Evolutionary conservation across 2,113 vertebrate genomes (phyloP).

Genomic region (Melierax canorus): DNA sequence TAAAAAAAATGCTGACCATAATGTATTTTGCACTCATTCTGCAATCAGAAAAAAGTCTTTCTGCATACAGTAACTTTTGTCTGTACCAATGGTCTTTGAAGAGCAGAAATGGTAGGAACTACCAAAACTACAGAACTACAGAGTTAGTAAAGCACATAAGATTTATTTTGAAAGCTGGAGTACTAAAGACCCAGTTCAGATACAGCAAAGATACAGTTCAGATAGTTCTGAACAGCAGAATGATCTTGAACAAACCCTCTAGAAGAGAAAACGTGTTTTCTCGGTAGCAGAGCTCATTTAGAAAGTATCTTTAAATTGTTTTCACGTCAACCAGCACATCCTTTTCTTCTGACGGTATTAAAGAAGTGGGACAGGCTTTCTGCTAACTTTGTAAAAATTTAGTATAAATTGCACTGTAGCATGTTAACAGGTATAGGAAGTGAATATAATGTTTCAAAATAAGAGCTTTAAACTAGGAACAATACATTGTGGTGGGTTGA

Average conservation of each 20-base stretch:
- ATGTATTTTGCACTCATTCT: neutral
- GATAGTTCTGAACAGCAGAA: neutral
- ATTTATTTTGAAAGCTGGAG: neutral
- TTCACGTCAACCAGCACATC: neutral
- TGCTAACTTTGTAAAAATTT: neutral
- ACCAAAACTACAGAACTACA: neutral
- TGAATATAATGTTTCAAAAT: neutral
- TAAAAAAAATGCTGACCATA: neutral
- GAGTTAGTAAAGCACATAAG: neutral
- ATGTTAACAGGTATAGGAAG: neutral
- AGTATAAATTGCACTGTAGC: neutral
- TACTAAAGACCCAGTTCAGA: neutral
- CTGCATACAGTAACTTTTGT: neutral
- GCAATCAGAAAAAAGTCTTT: neutral
- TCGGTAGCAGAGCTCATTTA: neutral
- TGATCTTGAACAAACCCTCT: neutral
- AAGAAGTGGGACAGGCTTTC: neutral
- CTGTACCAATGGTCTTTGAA: neutral
- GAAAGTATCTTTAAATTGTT: neutral
- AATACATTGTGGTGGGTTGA: neutral
- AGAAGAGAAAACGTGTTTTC: neutral
- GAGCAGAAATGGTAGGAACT: neutral
- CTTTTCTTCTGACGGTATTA: neutral
- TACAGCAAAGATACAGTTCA: neutral
- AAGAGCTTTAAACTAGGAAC: neutral